Percentiles rank a stretch among this genome's conserved stretches.
Conservation (phyloP, 2,113 vertebrate species). For the Ceyx melanurus region DNA sequence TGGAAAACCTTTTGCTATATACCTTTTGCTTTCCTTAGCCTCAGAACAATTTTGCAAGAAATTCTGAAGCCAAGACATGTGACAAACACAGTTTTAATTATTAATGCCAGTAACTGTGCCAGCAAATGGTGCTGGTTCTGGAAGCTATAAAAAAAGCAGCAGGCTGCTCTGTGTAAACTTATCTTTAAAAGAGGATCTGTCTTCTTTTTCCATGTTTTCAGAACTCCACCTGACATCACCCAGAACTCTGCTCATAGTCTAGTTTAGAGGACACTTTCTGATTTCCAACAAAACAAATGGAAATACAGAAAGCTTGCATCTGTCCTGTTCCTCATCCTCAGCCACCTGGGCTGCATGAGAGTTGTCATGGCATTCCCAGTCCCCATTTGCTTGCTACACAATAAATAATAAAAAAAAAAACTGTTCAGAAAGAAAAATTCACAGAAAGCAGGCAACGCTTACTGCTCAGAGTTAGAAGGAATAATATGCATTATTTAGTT, state of each 20-base stretch:
- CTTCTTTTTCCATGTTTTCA: conserved; percentile 20
- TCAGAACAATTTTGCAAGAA: background rate
- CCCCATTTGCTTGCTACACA: background rate
- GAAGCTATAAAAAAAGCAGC: conserved; percentile 6
- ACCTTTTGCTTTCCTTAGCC: background rate
- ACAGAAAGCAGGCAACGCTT: background rate
- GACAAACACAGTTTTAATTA: background rate
- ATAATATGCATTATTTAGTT: background rate
- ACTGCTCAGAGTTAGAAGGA: background rate
- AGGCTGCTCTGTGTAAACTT: background rate
- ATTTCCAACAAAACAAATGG: conserved; percentile 52
- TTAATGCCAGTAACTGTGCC: background rate
- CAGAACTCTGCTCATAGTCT: background rate
- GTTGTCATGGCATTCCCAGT: background rate
- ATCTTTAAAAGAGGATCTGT: background rate
- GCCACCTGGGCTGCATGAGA: background rate
- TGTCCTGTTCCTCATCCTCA: conserved; percentile 10
- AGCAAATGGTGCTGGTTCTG: conserved; percentile 10
- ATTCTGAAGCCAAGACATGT: background rate
- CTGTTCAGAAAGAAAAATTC: background rate
- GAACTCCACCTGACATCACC: conserved; percentile 9
- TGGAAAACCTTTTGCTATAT: background rate
- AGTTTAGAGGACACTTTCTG: background rate
- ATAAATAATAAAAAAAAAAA: background rate
- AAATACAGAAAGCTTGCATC: background rate